Conservation (phyloP, 1,140 invertebrate genomes). For the Ceratina australensis region DNA sequence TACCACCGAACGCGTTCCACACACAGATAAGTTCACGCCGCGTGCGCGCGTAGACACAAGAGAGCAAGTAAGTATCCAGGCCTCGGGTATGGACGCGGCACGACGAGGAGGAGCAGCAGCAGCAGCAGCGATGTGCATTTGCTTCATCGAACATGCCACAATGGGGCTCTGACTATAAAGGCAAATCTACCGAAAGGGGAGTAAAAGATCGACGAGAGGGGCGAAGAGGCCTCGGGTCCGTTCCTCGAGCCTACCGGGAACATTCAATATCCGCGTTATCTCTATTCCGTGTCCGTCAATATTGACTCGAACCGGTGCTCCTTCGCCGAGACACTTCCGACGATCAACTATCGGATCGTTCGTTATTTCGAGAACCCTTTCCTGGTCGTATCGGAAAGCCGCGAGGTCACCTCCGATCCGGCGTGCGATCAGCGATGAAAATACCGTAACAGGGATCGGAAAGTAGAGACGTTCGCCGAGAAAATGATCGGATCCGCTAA, state of each 20-base stretch:
- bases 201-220: constrained; percentile 32
- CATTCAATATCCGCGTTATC: constrained; percentile 78
- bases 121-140: constrained; percentile 75
- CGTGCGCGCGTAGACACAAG: constrained; percentile 17
- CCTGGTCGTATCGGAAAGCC: background rate
- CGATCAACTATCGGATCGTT: background rate
- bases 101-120: constrained; percentile 57
- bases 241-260: constrained; percentile 62
- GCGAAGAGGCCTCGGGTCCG: constrained; percentile 26
- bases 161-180: constrained; percentile 73
- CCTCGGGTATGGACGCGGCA: constrained; percentile 29
- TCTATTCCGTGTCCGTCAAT: constrained; percentile 73
- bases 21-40: constrained; percentile 25
- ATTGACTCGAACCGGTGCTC: constrained; percentile 67
- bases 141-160: constrained; percentile 76
- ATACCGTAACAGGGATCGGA: background rate
- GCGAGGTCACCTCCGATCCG: no score
- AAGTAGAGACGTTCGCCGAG: background rate
- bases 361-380: background rate
- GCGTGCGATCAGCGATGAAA: background rate
- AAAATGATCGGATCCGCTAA: constrained; percentile 4
- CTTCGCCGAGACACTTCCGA: constrained; percentile 41
- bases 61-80: constrained; percentile 20
- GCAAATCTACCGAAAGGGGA: constrained; percentile 54
- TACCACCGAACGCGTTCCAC: constrained; percentile 47